Evolutionary conservation across 2,797 vertebrate genomes (phyloP).

Genomic region (Tangara arthus): DNA sequence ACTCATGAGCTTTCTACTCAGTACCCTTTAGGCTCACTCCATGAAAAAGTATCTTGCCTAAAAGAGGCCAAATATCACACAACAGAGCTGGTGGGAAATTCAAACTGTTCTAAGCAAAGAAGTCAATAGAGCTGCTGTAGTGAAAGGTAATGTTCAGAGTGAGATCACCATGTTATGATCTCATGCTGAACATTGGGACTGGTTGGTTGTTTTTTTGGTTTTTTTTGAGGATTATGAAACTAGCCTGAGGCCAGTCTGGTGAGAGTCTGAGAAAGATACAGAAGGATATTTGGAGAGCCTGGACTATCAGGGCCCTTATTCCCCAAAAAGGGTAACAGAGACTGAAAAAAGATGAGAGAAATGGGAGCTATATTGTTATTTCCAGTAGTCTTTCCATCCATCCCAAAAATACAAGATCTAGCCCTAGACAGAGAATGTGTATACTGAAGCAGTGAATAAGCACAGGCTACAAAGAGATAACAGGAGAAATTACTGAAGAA

Average conservation of each 20-base stretch:
- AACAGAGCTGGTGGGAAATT: constrained; percentile 54
- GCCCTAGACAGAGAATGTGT: not conserved
- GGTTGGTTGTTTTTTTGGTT: not conserved
- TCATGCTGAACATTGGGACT: constrained; percentile 61
- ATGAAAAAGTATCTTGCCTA: constrained; percentile 14
- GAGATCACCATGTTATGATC: constrained; percentile 61
- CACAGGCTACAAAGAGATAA: not conserved
- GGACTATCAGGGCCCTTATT: constrained; percentile 33
- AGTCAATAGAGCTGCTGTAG: constrained; percentile 37
- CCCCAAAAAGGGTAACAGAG: constrained; percentile 18
- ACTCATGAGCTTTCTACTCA: constrained; percentile 41
- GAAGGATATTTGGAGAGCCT: not conserved
- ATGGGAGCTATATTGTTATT: not conserved
- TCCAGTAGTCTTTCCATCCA: not conserved
- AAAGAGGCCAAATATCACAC: constrained; percentile 61
- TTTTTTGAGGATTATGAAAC: constrained; percentile 51
- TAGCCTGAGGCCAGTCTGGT: constrained; percentile 61
- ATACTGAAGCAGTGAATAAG: not conserved
- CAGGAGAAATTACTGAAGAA: constrained; percentile 6
- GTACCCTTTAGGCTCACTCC: constrained; percentile 37
- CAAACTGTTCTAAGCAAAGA: constrained; percentile 52
- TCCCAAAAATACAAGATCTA: not conserved
- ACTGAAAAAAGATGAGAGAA: constrained; percentile 25
- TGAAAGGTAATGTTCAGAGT: constrained; percentile 55
- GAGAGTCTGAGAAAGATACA: constrained; percentile 43